Conservation (phyloP, 2,888 invertebrate species). For the Microctonus hyperodae region DNA sequence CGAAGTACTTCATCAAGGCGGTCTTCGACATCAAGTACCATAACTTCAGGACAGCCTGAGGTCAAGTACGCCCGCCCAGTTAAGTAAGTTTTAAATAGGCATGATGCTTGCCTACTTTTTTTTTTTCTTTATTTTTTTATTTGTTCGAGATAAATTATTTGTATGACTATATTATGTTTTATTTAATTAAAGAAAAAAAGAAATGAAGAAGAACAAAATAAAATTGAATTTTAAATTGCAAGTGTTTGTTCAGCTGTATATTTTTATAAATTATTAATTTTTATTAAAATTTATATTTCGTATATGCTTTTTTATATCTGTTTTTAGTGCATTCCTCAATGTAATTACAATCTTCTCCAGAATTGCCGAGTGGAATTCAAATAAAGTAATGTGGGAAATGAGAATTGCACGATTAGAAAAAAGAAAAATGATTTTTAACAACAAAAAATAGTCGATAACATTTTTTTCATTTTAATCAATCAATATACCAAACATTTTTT, state of each 20-base stretch:
- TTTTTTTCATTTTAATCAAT: no score
- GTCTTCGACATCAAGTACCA: constrained; percentile 47
- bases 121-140: neutral
- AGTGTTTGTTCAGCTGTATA: constrained; percentile 3
- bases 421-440: constrained; percentile 21
- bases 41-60: constrained; percentile 53
- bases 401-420: constrained; percentile 37
- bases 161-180: neutral
- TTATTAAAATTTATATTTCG: constrained; percentile 19
- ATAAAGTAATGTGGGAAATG: constrained; percentile 43
- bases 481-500: no score
- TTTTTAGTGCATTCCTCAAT: constrained; percentile 32
- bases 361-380: constrained; percentile 36
- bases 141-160: constrained; percentile 10
- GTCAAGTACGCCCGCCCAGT: constrained; percentile 60
- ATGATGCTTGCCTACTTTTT: constrained; percentile 36
- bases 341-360: constrained; percentile 32
- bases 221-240: no score
- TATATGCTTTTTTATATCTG: constrained; percentile 28
- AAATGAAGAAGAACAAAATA: no score
- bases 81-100: constrained; percentile 52
- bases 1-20: constrained; percentile 47
- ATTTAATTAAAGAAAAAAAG: neutral
- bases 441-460: neutral
- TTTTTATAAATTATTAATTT: constrained; percentile 9